Evolutionary conservation across 2,888 invertebrate genomes (phyloP).

Genomic region (Parnassius glacialis): DNA sequence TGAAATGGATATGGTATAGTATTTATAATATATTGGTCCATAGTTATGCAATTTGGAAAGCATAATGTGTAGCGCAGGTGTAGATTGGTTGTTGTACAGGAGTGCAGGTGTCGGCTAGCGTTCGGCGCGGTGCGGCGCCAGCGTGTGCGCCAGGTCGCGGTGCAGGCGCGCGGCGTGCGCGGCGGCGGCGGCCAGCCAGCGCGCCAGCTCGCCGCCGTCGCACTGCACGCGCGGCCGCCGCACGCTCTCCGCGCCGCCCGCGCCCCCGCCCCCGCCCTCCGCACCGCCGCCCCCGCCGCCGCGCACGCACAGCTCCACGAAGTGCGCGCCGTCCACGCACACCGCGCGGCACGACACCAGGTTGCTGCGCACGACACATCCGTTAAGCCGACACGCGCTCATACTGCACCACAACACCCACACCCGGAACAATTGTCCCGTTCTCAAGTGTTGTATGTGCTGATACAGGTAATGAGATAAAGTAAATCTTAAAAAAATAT

Average conservation of each 20-base stretch:
- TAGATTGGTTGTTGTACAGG: not conserved
- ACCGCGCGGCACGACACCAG: slow-evolving; percentile 84
- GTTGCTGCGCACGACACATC: slow-evolving; percentile 63
- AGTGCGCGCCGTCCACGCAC: slow-evolving; percentile 78
- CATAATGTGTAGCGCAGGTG: too few relatives aligned
- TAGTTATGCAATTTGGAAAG: too few relatives aligned
- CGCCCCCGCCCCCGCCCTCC: slow-evolving; percentile 62
- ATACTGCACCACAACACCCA: too few relatives aligned
- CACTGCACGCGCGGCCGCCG: slow-evolving; percentile 89
- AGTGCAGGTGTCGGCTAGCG: not conserved
- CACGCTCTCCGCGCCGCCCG: slow-evolving; percentile 53
- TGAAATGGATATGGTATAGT: too few relatives aligned
- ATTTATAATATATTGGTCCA: too few relatives aligned
- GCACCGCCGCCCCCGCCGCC: slow-evolving; percentile 65
- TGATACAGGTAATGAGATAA: too few relatives aligned
- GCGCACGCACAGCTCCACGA: slow-evolving; percentile 86
- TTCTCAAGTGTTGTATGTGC: too few relatives aligned
- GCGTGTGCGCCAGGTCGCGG: slow-evolving; percentile 89
- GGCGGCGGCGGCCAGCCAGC: slow-evolving; percentile 89
- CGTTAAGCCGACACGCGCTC: too few relatives aligned
- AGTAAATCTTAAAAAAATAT: too few relatives aligned
- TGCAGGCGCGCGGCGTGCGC: slow-evolving; percentile 93
- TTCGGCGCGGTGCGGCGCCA: slow-evolving; percentile 62
- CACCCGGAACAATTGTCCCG: too few relatives aligned
- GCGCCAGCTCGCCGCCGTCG: slow-evolving; percentile 85